phyloP scores from a whole-genome alignment of 2,888 invertebrate genomes.

The Coenonympha glycerion region DNA sequence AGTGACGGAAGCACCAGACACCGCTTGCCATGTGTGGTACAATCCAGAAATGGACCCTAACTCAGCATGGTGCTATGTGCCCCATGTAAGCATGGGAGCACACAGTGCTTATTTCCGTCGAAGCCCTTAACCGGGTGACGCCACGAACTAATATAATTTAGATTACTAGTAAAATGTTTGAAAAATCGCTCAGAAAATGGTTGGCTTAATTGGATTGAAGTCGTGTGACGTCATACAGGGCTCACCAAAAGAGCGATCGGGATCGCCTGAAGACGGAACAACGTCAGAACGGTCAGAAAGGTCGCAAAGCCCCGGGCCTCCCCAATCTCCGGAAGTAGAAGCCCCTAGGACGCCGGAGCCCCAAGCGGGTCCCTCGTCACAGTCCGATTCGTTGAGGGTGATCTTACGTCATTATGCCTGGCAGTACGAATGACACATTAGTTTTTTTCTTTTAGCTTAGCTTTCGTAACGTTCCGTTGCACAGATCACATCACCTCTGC shows the following conservation, averaged over 20 bases:
- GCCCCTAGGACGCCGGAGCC: conserved; percentile 45
- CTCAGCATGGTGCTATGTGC: too few species aligned
- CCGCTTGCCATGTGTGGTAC: too few species aligned
- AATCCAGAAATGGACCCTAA: too few species aligned
- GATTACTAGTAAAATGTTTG: too few species aligned
- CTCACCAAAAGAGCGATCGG: conserved; percentile 45
- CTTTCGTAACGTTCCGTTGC: conserved; percentile 59
- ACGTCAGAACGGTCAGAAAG: conserved; percentile 40
- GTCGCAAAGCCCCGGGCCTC: conserved; percentile 42
- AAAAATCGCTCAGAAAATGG: neutral
- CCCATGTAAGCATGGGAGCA: too few species aligned
- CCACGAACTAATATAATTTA: too few species aligned
- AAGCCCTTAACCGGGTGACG: too few species aligned
- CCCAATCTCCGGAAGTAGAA: conserved; percentile 39
- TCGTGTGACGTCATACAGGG: conserved; percentile 46
- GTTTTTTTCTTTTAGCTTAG: conserved; percentile 67
- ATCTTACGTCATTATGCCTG: conserved; percentile 72
- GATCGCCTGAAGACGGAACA: conserved; percentile 49
- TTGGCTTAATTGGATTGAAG: conserved; percentile 9
- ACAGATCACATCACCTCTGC: conserved; percentile 47
- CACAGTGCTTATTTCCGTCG: too few species aligned
- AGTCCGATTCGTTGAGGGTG: conserved; percentile 65
- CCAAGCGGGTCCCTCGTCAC: conserved; percentile 55
- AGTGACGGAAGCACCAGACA: too few species aligned
- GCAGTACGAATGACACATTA: conserved; percentile 74